These are phyloP conservation scores for Zaprionus tsacasi DNA, from an alignment of 1,140 invertebrate genomes.

Conservation along the genomic window DNA sequence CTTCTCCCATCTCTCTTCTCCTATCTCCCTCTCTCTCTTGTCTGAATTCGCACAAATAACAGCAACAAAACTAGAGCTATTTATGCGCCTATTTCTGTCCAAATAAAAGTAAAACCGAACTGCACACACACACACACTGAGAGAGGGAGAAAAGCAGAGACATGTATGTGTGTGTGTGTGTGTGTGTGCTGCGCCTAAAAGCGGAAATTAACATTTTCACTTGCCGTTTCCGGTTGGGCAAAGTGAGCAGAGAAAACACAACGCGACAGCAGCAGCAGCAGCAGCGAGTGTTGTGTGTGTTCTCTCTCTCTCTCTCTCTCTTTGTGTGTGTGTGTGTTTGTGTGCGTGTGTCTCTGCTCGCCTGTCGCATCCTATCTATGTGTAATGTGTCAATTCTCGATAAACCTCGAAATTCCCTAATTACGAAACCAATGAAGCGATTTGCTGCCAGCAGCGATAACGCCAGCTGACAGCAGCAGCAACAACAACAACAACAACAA, in stretches of 20 bases:
- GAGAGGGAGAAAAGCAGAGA: too few relatives aligned
- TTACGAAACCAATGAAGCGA: conserved; percentile 37
- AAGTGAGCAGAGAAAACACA: conserved; percentile 14
- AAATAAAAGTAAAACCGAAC: conserved; percentile 18
- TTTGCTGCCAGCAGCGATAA: conserved; percentile 7
- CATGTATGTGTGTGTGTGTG: background rate
- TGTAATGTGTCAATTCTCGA: conserved; percentile 23
- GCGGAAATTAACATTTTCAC: conserved; percentile 79
- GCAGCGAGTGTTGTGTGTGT: background rate
- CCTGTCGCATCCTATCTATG: conserved; percentile 4
- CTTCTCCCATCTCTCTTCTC: background rate
- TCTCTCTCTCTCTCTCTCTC: background rate
- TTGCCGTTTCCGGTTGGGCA: conserved; percentile 70
- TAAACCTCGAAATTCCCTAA: conserved; percentile 34
- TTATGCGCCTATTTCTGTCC: conserved; percentile 63
- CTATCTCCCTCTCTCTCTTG: background rate
- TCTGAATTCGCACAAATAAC: conserved; percentile 21
- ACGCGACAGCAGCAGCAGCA: conserved; percentile 17
- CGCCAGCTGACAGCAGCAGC: conserved; percentile 9
- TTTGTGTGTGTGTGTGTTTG: conserved; percentile 17
- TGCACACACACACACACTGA: background rate
- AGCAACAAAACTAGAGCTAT: conserved; percentile 13
- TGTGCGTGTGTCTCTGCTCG: background rate
- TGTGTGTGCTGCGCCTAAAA: conserved; percentile 48
- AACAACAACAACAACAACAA: conserved; percentile 21